Base-by-base conservation (phyloP, 2,113 vertebrate genomes). In the Ardeotis arabs region DNA sequence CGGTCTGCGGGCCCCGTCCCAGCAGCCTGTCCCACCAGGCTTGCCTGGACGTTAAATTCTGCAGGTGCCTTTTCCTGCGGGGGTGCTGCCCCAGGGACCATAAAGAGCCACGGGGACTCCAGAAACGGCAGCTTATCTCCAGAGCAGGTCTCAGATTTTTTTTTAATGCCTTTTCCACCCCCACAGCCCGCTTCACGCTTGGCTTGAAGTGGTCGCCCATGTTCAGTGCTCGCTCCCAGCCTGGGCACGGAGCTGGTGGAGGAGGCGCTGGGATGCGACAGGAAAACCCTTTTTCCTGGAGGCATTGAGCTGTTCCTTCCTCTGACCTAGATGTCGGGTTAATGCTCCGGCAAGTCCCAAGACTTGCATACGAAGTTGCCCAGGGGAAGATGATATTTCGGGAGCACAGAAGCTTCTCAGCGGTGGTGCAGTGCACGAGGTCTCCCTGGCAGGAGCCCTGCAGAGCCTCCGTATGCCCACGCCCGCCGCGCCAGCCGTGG, bases 271-370 rank as follows among this genome's bases (percentile, higher is more conserved):
- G 89, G 84, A 82, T 78, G 69, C 24, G 79, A 58, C 83, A 90
- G 95, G 96, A 96, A 95, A 96, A 55, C 96, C 95, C 95, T 93
- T 95, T 96, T 90, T 96, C 95, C 96, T 96, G 96, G 85, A 96
- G 95, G 96, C 85, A 1, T 13, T 29, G 95, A 86, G 87, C 96
- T 88, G 68, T 94, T 96, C 93, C 95, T 90, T 66, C 4, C 87
- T 8, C n/a, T 96, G 95, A 96, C 95, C 95, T 94, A 96, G 85
- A 95, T 97, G 95, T 94, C 87, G 85, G 73, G 25, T 89, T 33
- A 84, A 91, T 79, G 96, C 96, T 97, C 87, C 14, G 3, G 90
- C 89, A 37, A 87, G 92, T 90, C 91, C 95, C 70, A 63, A 50
- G 89, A 60, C 67, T 87, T 41, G 52, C 84, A 64, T 63, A 63